Evolutionary conservation across 1,140 invertebrate species (phyloP).

Genomic region (Lucilia sericata): DNA sequence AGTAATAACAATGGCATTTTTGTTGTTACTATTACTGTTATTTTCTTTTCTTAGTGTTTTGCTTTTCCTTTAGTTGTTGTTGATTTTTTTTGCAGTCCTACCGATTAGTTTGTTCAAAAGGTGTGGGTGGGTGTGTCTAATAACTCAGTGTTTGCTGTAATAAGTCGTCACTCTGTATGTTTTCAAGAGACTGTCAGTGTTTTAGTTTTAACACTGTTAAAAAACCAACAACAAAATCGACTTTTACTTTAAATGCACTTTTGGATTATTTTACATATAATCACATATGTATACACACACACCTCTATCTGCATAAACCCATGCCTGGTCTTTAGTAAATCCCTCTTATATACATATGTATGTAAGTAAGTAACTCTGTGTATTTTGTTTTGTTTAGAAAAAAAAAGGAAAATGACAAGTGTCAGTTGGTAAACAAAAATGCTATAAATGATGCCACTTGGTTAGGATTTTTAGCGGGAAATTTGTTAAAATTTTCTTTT

Average conservation of each 20-base stretch:
- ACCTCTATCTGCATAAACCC: neutral
- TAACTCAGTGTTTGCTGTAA: neutral
- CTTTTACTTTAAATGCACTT: neutral
- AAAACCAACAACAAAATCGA: neutral
- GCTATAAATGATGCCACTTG: too few species aligned
- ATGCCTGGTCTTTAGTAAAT: neutral
- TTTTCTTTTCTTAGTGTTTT: neutral
- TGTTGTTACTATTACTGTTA: neutral
- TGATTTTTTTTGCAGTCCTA: neutral
- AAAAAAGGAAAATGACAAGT: neutral
- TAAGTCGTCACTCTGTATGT: neutral
- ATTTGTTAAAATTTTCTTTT: too few species aligned
- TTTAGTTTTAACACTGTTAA: neutral
- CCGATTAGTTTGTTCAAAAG: neutral
- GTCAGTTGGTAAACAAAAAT: neutral
- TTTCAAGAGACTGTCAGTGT: neutral
- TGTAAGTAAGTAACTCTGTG: neutral
- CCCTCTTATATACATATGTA: neutral
- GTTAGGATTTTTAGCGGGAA: too few species aligned
- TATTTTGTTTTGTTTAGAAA: neutral
- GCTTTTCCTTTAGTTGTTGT: too few species aligned
- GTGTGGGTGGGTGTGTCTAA: constrained; percentile 19
- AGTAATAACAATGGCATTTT: neutral
- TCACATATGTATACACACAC: neutral
- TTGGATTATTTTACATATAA: neutral